Evolutionary conservation across 2,888 invertebrate genomes (phyloP).

Genomic region (Caenorhabditis macrosperma): DNA sequence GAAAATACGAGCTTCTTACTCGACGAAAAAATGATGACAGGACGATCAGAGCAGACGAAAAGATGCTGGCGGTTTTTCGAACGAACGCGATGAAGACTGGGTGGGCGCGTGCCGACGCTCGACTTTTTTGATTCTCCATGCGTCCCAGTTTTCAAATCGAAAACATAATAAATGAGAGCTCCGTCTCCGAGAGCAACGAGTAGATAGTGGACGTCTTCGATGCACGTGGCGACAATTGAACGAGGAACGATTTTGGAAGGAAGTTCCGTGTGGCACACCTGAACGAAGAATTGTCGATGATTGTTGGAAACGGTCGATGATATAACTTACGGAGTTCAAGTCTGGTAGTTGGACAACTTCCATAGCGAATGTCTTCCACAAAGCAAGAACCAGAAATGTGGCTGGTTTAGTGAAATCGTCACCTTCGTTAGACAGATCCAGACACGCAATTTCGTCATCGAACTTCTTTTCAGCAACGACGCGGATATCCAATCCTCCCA

Average conservation of each 20-base stretch:
- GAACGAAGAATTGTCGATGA: neutral
- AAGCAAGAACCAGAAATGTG: constrained; percentile 90
- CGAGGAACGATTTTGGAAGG: constrained; percentile 91
- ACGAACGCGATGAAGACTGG: constrained; percentile 90
- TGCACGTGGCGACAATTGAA: constrained; percentile 93
- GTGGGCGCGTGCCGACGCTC: constrained; percentile 96
- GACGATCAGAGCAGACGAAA: constrained; percentile 94
- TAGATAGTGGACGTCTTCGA: constrained; percentile 88
- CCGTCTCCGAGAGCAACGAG: constrained; percentile 93
- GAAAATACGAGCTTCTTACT: constrained; percentile 80
- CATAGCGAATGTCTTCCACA: constrained; percentile 98
- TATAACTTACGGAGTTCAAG: constrained; percentile 83
- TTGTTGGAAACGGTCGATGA: neutral
- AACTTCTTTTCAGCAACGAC: constrained; percentile 82
- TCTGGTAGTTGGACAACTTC: constrained; percentile 89
- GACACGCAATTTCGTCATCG: constrained; percentile 95
- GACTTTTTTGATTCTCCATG: constrained; percentile 94
- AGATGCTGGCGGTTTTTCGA: constrained; percentile 88
- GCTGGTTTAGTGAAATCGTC: constrained; percentile 54
- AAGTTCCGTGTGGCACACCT: constrained; percentile 63
- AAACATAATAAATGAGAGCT: constrained; percentile 94
- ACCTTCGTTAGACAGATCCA: constrained; percentile 90
- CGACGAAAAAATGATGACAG: constrained; percentile 96
- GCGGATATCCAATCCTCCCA: constrained; percentile 55
- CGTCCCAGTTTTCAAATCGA: constrained; percentile 70